A percentile compares a stretch with the other conserved stretches of the same genome.
Conservation (phyloP, 2,797 vertebrate species). For the Lepilemur septentrionalis region DNA sequence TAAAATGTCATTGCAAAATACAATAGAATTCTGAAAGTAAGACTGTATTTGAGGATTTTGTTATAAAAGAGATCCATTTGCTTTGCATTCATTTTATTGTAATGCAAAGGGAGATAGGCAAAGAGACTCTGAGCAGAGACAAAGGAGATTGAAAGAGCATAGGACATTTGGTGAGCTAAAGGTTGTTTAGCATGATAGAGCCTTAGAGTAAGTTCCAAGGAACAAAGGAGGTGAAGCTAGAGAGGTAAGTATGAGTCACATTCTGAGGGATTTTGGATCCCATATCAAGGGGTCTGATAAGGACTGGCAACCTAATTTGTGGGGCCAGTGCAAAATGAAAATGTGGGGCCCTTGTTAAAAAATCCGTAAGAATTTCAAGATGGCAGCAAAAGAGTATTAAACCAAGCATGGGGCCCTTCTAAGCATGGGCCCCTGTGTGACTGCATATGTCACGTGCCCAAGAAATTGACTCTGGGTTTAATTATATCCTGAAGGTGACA, state of each 20-base stretch:
- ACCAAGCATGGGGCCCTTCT: background rate
- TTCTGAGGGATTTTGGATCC: background rate
- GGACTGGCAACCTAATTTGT: background rate
- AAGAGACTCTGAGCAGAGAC: background rate
- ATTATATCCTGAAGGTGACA: background rate
- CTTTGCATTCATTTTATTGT: background rate
- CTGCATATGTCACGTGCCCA: background rate
- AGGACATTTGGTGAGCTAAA: background rate
- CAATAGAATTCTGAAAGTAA: background rate
- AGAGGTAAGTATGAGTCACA: background rate
- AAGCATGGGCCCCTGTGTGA: background rate
- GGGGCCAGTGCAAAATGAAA: background rate
- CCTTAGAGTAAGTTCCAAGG: background rate
- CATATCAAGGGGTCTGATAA: background rate
- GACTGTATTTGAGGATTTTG: background rate
- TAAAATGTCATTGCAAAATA: background rate
- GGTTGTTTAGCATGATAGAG: background rate
- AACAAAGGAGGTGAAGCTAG: background rate
- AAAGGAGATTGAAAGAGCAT: background rate
- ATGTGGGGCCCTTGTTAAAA: background rate
- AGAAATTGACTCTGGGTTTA: background rate
- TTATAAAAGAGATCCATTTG: background rate
- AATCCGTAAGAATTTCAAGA: background rate
- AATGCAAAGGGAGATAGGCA: background rate
- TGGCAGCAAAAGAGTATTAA: background rate